phyloP scores from a whole-genome alignment of 2,888 invertebrate species.

The Phyllotreta striolata region DNA sequence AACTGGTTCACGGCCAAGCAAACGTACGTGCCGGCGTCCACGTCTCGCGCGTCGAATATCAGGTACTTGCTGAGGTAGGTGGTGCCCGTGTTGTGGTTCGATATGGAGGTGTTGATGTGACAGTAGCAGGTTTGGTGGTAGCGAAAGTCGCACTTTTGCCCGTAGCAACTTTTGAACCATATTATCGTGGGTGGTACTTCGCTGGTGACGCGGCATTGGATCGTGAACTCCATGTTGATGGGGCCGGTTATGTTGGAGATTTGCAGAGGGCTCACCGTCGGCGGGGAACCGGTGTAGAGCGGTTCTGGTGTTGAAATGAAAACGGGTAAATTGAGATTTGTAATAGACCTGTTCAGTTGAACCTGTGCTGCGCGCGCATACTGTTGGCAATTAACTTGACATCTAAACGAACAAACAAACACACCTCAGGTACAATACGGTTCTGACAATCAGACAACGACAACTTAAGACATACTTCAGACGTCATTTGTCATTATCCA shows the following conservation, averaged over 20 bases:
- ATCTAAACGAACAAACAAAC: too few species aligned
- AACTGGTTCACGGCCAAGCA: slow-evolving; percentile 56
- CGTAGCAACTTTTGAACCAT: slow-evolving; percentile 57
- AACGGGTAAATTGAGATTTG: background rate
- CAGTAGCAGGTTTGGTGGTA: slow-evolving; percentile 52
- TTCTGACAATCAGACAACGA: too few species aligned
- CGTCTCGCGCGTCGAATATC: slow-evolving; percentile 52
- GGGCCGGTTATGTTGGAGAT: slow-evolving; percentile 52
- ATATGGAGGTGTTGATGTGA: slow-evolving; percentile 47
- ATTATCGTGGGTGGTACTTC: slow-evolving; percentile 53
- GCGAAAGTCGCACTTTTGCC: slow-evolving; percentile 51
- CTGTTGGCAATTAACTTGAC: too few species aligned
- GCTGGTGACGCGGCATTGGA: slow-evolving; percentile 57
- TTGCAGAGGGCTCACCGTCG: slow-evolving; percentile 50
- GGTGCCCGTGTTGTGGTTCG: slow-evolving; percentile 48
- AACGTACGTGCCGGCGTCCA: slow-evolving; percentile 56
- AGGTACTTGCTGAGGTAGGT: slow-evolving; percentile 56
- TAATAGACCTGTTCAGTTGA: too few species aligned
- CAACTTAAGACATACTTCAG: too few species aligned
- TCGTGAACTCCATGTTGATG: slow-evolving; percentile 53
- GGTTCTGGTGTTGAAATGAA: slow-evolving; percentile 45
- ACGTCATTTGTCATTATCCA: too few species aligned
- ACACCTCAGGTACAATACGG: too few species aligned
- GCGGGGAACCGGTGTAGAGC: slow-evolving; percentile 48
- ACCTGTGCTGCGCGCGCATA: too few species aligned